Percentiles rank a stretch among this genome's conserved stretches.
These are phyloP conservation scores for Apogon talboti DNA, from an alignment of 2,797 vertebrate genomes.

Conservation along the genomic window DNA sequence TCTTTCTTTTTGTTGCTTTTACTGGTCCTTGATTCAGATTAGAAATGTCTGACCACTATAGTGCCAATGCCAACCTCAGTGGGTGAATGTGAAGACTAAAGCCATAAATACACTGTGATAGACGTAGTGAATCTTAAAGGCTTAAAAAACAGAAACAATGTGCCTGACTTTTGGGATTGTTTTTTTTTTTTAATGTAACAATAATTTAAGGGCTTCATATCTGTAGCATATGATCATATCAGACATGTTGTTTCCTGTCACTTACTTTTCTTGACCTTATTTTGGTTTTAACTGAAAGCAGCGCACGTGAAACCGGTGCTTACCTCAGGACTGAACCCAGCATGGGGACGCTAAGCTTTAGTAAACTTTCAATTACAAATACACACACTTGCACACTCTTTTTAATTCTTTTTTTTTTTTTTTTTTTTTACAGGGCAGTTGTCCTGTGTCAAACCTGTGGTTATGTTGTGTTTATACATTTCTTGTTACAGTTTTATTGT, in stretches of 20 bases:
- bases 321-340: conserved; percentile 87
- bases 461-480: conserved; percentile 78
- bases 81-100: conserved; percentile 88
- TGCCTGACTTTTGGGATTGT: conserved; percentile 66
- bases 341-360: conserved; percentile 80
- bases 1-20: conserved; percentile 38
- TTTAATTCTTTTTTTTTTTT: conserved; percentile 39
- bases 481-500: conserved; percentile 67
- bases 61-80: conserved; percentile 85
- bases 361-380: conserved; percentile 51
- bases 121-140: conserved; percentile 76
- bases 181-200: conserved; percentile 53
- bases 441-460: conserved; percentile 85
- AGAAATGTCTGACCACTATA: conserved; percentile 84
- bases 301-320: conserved; percentile 82
- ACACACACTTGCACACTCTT: conserved; percentile 25
- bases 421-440: conserved; percentile 60
- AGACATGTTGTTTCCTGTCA: conserved; percentile 73
- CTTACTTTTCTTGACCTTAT: conserved; percentile 56
- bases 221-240: conserved; percentile 82
- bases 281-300: conserved; percentile 75
- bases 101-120: conserved; percentile 88
- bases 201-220: conserved; percentile 77
- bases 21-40: conserved; percentile 66
- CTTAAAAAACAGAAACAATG: conserved; percentile 65